Evolutionary conservation across 2,888 invertebrate genomes (phyloP).

Genomic region (Crepidodera aurea): DNA sequence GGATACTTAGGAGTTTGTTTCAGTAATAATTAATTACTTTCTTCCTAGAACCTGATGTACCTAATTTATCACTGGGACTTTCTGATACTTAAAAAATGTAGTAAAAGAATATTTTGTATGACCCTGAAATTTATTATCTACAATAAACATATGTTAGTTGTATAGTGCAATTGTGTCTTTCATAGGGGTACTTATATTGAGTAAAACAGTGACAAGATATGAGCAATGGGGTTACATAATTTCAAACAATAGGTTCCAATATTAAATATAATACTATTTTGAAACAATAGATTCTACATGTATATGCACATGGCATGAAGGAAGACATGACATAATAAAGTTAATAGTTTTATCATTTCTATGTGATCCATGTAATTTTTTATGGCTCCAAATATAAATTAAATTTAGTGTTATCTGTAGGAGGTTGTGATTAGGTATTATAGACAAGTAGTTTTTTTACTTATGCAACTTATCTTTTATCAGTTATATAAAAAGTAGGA

Average conservation of each 20-base stretch:
- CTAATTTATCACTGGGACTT: neutral
- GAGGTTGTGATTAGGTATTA: neutral
- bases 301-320: neutral
- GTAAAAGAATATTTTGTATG: constrained; percentile 3
- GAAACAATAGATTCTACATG: constrained; percentile 1
- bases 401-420: neutral
- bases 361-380: too few species aligned
- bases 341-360: neutral
- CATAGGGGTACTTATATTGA: constrained; percentile 31
- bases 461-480: constrained; percentile 5
- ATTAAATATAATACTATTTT: constrained; percentile 16
- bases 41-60: neutral
- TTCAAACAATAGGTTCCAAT: constrained; percentile 13
- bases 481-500: constrained; percentile 13
- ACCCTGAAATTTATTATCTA: constrained; percentile 7
- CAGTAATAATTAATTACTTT: constrained; percentile 5
- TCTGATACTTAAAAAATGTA: neutral
- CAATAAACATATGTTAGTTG: constrained; percentile 18
- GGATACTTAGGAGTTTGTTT: neutral
- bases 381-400: too few species aligned
- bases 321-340: neutral
- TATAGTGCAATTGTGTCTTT: constrained; percentile 9
- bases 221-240: constrained; percentile 19
- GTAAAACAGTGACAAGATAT: constrained; percentile 20
- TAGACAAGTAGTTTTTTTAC: neutral